Evolutionary conservation across 2,888 invertebrate species (phyloP).

Genomic region (Eupithecia vulgata): DNA sequence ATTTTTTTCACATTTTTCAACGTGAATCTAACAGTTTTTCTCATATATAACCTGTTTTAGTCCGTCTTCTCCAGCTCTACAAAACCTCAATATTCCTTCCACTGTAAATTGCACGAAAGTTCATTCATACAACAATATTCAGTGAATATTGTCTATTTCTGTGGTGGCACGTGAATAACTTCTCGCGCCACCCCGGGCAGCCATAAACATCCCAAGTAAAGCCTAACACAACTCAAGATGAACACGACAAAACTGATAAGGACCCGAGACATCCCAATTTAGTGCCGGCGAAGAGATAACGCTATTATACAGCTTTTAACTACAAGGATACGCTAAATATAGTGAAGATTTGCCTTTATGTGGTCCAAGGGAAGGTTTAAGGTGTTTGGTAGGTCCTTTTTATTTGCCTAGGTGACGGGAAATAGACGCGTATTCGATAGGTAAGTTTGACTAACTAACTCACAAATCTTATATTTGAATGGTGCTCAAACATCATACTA

Average conservation of each 20-base stretch:
- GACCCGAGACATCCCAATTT: conserved; percentile 82
- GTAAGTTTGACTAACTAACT: neutral
- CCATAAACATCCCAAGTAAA: conserved; percentile 81
- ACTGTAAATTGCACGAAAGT: neutral
- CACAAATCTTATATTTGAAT: neutral
- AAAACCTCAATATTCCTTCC: neutral
- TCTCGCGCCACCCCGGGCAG: conserved; percentile 65
- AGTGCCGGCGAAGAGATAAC: conserved; percentile 81
- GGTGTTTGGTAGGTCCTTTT: neutral
- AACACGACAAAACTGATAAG: conserved; percentile 83
- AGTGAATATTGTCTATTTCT: conserved; percentile 23
- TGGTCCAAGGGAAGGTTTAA: no score
- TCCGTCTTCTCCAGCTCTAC: neutral
- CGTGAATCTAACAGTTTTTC: neutral
- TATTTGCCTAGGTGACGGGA: neutral
- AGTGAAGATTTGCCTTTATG: conserved; percentile 73
- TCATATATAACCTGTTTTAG: neutral
- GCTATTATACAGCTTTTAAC: conserved; percentile 84
- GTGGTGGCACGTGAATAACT: conserved; percentile 53
- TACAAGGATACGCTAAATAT: conserved; percentile 83
- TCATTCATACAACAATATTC: conserved; percentile 13
- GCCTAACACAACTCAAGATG: conserved; percentile 84
- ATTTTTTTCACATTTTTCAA: neutral
- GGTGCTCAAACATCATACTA: neutral
- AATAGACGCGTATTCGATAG: neutral